phyloP scores from a whole-genome alignment of 2,797 vertebrate species.

The Onychomys torridus region DNA sequence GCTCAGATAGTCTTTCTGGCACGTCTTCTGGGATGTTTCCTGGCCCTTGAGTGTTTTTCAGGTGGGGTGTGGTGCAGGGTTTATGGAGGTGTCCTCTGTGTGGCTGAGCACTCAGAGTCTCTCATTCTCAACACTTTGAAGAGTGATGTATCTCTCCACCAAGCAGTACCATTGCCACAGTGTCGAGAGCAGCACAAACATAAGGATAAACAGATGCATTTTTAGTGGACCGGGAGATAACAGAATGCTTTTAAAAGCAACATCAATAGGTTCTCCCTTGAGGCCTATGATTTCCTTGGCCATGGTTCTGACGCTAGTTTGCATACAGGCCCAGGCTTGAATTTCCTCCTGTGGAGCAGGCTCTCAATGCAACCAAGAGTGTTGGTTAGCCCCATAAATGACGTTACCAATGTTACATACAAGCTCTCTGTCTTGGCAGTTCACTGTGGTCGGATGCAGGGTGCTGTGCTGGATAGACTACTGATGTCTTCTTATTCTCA shows the following conservation, averaged over 20 bases:
- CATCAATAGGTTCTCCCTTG: background rate
- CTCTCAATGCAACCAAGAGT: too few relatives aligned
- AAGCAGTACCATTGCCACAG: too few relatives aligned
- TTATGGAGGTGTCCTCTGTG: background rate
- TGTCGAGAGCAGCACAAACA: background rate
- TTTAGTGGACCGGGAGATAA: background rate
- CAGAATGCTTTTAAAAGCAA: rapidly evolving
- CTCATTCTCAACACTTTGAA: background rate
- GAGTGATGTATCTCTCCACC: too few relatives aligned
- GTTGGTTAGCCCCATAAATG: background rate
- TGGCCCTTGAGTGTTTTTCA: rapidly evolving
- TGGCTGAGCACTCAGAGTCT: background rate
- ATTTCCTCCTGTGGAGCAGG: background rate
- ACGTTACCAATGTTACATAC: too few relatives aligned
- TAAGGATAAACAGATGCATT: rapidly evolving
- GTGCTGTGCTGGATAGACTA: background rate
- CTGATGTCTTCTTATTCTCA: background rate
- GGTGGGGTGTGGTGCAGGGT: background rate
- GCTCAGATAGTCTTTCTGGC: too few relatives aligned
- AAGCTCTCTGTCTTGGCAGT: background rate
- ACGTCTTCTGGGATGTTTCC: too few relatives aligned
- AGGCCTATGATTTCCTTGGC: too few relatives aligned
- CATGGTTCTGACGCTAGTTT: too few relatives aligned
- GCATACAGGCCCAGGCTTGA: background rate
- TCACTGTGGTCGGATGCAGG: background rate